phyloP scores from a whole-genome alignment of 2,797 vertebrate species.

The Acestrorhynchus altus region DNA sequence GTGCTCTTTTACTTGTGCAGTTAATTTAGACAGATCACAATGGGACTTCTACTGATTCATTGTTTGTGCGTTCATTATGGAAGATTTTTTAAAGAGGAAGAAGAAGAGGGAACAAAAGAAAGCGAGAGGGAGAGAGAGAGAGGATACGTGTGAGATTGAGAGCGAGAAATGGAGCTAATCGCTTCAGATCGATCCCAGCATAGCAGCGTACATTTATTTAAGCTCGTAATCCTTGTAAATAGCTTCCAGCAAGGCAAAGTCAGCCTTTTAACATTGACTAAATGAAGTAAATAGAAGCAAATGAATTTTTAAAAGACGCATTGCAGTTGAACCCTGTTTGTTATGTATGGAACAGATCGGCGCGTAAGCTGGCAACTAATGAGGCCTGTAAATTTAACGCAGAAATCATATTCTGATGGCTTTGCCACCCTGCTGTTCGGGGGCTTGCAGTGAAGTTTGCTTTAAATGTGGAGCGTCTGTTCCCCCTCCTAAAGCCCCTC shows the following conservation, averaged over 20 bases:
- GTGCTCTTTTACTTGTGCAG: slow-evolving; percentile 60
- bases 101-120: slow-evolving; percentile 15
- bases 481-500: slow-evolving; percentile 76
- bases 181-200: slow-evolving; percentile 70
- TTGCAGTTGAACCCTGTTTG: slow-evolving; percentile 64
- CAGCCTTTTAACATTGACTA: slow-evolving; percentile 78
- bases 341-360: slow-evolving; percentile 65
- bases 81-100: slow-evolving; percentile 26
- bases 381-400: slow-evolving; percentile 79
- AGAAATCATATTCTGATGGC: slow-evolving; percentile 80
- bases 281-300: slow-evolving; percentile 76
- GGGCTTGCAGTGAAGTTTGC: slow-evolving; percentile 82
- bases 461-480: slow-evolving; percentile 95
- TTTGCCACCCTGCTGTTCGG: slow-evolving; percentile 89
- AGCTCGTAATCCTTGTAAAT: slow-evolving; percentile 79
- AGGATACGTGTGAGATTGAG: slow-evolving; percentile 39
- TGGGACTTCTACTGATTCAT: slow-evolving; percentile 59
- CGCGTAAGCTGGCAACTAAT: slow-evolving; percentile 83
- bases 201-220: slow-evolving; percentile 71
- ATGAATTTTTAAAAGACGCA: slow-evolving; percentile 68
- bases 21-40: slow-evolving; percentile 59
- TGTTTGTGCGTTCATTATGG: slow-evolving; percentile 50
- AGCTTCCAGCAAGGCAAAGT: slow-evolving; percentile 77
- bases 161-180: slow-evolving; percentile 57
- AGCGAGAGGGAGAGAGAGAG: not conserved